Evolutionary conservation across 2,888 invertebrate genomes (phyloP).

Genomic region (Hipparchia sbordonii): DNA sequence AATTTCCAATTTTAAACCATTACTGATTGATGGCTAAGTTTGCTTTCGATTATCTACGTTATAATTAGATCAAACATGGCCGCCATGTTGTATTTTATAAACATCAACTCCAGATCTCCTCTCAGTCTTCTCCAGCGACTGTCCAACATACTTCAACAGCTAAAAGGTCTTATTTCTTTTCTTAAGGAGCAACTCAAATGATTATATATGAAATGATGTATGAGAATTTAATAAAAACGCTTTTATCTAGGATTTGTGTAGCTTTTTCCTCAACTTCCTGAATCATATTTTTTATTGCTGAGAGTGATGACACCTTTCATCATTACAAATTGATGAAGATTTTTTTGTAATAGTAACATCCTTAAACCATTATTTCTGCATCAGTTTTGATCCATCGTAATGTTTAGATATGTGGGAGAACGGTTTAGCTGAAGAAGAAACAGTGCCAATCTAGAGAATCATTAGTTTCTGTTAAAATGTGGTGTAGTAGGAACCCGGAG

Average conservation of each 20-base stretch:
- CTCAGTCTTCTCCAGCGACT: neutral
- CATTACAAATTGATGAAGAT: too few relatives aligned
- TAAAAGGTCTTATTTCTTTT: neutral
- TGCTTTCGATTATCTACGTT: constrained; percentile 20
- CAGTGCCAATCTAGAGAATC: neutral
- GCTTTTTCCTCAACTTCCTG: neutral
- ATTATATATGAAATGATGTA: too few relatives aligned
- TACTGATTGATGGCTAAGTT: constrained; percentile 1
- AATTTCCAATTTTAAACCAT: neutral
- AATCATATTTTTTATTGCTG: too few relatives aligned
- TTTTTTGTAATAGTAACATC: too few relatives aligned
- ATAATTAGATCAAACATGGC: constrained; percentile 9
- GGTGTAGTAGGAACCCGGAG: neutral
- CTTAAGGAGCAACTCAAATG: neutral
- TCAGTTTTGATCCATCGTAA: neutral
- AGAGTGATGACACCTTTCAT: too few relatives aligned
- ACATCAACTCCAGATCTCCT: constrained; percentile 23
- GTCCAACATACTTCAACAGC: neutral
- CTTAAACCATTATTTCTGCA: too few relatives aligned
- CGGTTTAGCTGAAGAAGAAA: neutral
- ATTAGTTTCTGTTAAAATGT: neutral
- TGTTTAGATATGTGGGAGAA: neutral
- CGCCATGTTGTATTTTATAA: constrained; percentile 29
- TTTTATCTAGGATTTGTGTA: neutral
- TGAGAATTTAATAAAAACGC: neutral